Base-by-base conservation (phyloP, 2,113 vertebrate genomes). In the Eudyptes chrysolophus region DNA sequence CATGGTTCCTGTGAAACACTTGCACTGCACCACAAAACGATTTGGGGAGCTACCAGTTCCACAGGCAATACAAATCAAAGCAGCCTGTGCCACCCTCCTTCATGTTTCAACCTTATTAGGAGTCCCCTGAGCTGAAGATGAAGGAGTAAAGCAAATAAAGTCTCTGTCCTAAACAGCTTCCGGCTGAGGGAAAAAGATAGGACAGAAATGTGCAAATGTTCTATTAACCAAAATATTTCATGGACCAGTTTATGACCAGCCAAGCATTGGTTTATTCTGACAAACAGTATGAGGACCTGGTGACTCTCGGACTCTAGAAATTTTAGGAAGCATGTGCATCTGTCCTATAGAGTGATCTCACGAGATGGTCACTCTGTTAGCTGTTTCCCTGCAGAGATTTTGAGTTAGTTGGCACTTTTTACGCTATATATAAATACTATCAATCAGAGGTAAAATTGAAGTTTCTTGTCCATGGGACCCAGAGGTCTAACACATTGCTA, bases 291-390 rank as follows among this genome's bases (percentile, higher is more conserved):
- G 60, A 77, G 22, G 40, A 44, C 7, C 26, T 64, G 58, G 25
- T 55, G 54, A 24, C 11, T 58, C 8, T 62, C 3, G 2, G 34
- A 18, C 30, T 44, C 34, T 2, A 30, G 55, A 77, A 36, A 30
- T 32, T 61, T 70, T 80, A 42, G 48, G 76, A 80, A 46, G 58
- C 20, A 32, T n/a, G 13, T 13, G 3, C 12, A 8, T 32, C 64
- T 72, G 38, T 44, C 51, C 69, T 34, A 26, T 3, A 19, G 34
- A 55, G 15, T 7, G 13, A 64, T 38, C n/a, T 68, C 58, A 57
- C 0, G 12, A 76, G n/a, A 68, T 0, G 7, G 8, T 46, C 25
- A 44, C 2, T 1, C 7, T 36, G 6, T 38, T 64, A 68, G 30
- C 6, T 49, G n/a, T 5, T 90, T 40, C 14, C 17, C 49, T 76